Base-by-base conservation (phyloP, 2,888 invertebrate species). In the Epistrophe grossulariae region DNA sequence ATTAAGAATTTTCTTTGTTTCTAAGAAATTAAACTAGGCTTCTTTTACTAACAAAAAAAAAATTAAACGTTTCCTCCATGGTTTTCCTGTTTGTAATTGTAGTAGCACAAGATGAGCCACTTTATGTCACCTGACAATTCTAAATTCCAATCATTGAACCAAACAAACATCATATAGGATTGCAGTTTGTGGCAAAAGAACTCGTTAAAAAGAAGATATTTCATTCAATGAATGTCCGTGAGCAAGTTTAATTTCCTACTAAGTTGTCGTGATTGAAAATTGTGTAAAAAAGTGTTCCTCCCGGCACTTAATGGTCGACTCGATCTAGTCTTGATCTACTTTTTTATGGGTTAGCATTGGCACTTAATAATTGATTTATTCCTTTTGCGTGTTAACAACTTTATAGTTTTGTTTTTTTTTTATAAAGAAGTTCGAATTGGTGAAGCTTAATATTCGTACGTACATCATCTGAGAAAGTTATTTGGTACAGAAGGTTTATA, bases 161-260 rank as follows among this genome's bases (percentile, higher is more conserved):
- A 19, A 50, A 19, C 64, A 48, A 68, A 68, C 60, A 31, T 55
- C 70, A 60, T 60, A 60, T 60, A 60, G 43, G n/a, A 35, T 50
- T 68, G 68, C 60, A 50, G 50, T 60, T 60, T 13, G 11, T 60
- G 17, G 68, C 50, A 50, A 50, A 48, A 70, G 60, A 78, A 70
- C 68, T 70, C 31, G 60, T 60, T 50, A 52, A 28, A 52, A 31
- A 52, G 19, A 17, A 19, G 28, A 60, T 31, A 78, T 78, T 70
- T 60, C 40, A 19, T 19, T 60, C 28, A 70, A 68, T 77, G 57
- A 48, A 77, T 68, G 68, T 50, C 50, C 50, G 13, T 19, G 68
- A 68, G 68, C 35, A 50, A 50, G 78, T 78, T 78, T 70, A 50
- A 78, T 70, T 70, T 60, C 77, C 50, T 60, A 70, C 60, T 68